phyloP scores from a whole-genome alignment of 2,888 invertebrate genomes.

The Stegana nigrithorax region DNA sequence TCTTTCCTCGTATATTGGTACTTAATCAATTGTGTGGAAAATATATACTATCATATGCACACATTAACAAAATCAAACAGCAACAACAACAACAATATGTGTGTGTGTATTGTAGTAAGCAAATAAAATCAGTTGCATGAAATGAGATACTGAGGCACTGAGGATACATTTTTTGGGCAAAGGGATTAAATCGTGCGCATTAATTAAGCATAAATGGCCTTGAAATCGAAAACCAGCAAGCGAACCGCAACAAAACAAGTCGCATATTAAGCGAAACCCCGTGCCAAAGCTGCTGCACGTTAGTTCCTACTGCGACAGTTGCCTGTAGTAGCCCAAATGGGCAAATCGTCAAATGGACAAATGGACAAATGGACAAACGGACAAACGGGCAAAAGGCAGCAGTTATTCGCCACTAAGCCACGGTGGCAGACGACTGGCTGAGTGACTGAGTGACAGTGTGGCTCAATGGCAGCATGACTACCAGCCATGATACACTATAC shows the following conservation, averaged over 20 bases:
- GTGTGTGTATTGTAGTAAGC: neutral
- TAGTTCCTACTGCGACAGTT: constrained; percentile 46
- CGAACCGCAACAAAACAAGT: neutral
- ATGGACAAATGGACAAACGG: no score
- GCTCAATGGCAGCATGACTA: no score
- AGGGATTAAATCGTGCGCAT: constrained; percentile 30
- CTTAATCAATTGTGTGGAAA: constrained; percentile 68
- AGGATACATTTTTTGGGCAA: constrained; percentile 10
- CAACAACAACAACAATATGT: neutral
- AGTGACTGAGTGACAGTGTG: no score
- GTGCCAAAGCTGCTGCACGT: constrained; percentile 17
- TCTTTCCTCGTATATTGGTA: constrained; percentile 40
- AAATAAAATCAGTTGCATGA: neutral
- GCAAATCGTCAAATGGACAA: no score
- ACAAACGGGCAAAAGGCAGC: constrained; percentile 24
- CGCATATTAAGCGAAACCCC: constrained; percentile 15
- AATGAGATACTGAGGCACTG: constrained; percentile 1
- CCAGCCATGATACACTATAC: no score
- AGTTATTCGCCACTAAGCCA: no score
- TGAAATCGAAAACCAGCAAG: constrained; percentile 28
- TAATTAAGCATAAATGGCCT: constrained; percentile 47
- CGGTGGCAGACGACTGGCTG: no score
- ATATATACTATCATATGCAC: constrained; percentile 41
- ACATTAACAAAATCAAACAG: constrained; percentile 5
- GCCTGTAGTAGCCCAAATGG: neutral